These are phyloP conservation scores for Aegotheles bennettii DNA, from an alignment of 2,113 vertebrate genomes.

Conservation along the genomic window DNA sequence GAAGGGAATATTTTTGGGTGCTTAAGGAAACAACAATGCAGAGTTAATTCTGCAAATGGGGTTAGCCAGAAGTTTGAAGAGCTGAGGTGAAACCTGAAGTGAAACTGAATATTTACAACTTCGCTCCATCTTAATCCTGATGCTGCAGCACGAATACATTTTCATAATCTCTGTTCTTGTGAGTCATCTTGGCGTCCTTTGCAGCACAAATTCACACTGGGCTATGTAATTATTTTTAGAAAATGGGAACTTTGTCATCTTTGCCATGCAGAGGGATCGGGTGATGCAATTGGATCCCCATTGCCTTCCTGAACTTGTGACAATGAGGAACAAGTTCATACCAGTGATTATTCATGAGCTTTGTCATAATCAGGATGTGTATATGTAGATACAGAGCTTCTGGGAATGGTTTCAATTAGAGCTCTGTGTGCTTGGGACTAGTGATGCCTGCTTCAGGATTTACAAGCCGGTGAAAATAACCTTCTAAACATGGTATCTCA, in stretches of 20 bases:
- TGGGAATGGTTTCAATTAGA: slow-evolving; percentile 44
- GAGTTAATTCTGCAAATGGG: slow-evolving; percentile 27
- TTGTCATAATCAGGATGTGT: slow-evolving; percentile 58
- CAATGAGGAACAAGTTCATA: slow-evolving; percentile 54
- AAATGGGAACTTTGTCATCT: slow-evolving; percentile 64
- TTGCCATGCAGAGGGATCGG: slow-evolving; percentile 41
- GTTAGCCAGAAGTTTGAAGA: slow-evolving; percentile 39
- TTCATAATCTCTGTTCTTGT: slow-evolving; percentile 55
- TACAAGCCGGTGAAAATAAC: background rate
- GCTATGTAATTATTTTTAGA: slow-evolving; percentile 63
- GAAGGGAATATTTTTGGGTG: background rate
- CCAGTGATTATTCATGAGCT: slow-evolving; percentile 66
- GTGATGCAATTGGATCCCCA: slow-evolving; percentile 48
- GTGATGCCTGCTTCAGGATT: background rate
- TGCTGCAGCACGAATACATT: slow-evolving; percentile 46
- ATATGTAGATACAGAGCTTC: slow-evolving; percentile 51
- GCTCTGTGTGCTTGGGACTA: slow-evolving; percentile 11
- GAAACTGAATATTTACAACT: slow-evolving; percentile 56
- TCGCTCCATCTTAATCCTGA: slow-evolving; percentile 42
- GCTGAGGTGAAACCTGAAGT: slow-evolving; percentile 37
- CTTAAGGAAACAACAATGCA: background rate
- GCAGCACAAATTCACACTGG: slow-evolving; percentile 58
- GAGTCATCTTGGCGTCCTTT: slow-evolving; percentile 21
- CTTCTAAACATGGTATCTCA: background rate
- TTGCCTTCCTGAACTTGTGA: slow-evolving; percentile 53